Base-by-base conservation (phyloP, 2,797 vertebrate species). In the Periparus ater region DNA sequence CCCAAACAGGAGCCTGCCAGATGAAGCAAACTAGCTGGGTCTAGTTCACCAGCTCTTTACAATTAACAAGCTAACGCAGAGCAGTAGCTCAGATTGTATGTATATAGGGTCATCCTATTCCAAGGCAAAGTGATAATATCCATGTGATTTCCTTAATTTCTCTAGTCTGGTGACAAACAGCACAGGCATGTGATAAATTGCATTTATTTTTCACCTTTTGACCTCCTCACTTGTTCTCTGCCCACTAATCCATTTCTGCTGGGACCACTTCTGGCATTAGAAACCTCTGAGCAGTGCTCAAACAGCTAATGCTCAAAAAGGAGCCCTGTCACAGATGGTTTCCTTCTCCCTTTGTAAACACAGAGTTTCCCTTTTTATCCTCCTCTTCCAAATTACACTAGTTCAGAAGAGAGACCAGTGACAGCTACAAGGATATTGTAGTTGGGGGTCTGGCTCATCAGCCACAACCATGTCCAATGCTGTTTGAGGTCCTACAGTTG, bases 131-230 rank as follows among this genome's bases (percentile, higher is more conserved):
- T 44, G 36, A 79, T 48, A 53, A 71, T 86, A 79, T 80, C 36
- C 38, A 54, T 72, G 18, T 77, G 30, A 81, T 88, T 88, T 54
- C 72, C 70, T 88, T 91, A 72, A 91, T 94, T 93, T 88, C 53
- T 88, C 30, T 89, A 88, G 47, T 51, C 68, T 81, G 73, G 51
- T 88, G 91, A 95, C 93, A 94, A 95, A 94, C 68, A 86, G 50
- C 74, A 89, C 42, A 93, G 42, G 34, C 55, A 63, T 73, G n/a
- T 68, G 60, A 97, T 81, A 93, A 88, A 93, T 72, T 92, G 81
- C 79, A 81, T 84, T 86, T 92, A 87, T 88, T 92, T 97, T 96
- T 93, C 79, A 75, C 86, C 86, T 93, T 95, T 94, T 87, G 72
- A 94, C 55, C 88, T 94, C 44, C 53, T 88, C 65, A 68, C 74